Evolutionary conservation across 2,888 invertebrate species (phyloP).

Genomic region (Drymonia ruficornis): DNA sequence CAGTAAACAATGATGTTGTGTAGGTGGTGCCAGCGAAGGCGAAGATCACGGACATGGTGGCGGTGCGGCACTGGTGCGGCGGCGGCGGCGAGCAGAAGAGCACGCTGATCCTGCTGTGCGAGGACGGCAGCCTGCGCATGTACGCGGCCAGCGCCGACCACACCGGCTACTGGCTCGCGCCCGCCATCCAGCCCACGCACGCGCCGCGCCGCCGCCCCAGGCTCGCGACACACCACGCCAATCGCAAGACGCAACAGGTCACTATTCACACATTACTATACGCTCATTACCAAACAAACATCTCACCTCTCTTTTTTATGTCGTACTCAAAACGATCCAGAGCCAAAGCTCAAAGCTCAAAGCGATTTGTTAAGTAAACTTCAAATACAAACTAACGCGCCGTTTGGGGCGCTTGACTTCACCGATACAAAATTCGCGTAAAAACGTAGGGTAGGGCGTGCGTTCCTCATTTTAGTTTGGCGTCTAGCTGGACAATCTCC

Average conservation of each 20-base stretch:
- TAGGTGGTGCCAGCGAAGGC: slow-evolving; percentile 93
- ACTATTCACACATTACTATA: slow-evolving; percentile 1
- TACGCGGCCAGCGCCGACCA: slow-evolving; percentile 95
- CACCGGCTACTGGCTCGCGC: slow-evolving; percentile 87
- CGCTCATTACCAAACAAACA: no score
- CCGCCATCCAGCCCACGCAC: slow-evolving; percentile 82
- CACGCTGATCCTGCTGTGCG: slow-evolving; percentile 96
- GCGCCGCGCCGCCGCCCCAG: slow-evolving; percentile 67
- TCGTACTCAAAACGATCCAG: no score
- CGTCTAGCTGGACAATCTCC: no score
- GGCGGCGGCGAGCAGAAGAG: slow-evolving; percentile 93
- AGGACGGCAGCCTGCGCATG: slow-evolving; percentile 97
- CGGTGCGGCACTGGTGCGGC: slow-evolving; percentile 94
- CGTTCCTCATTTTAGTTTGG: no score
- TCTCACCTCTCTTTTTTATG: no score
- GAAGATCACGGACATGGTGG: slow-evolving; percentile 98
- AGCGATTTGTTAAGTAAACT: no score
- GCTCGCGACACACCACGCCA: slow-evolving; percentile 57
- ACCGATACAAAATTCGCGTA: no score
- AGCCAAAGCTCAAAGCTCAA: no score
- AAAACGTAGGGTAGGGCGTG: no score
- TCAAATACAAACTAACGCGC: no score
- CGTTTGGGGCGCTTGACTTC: no score
- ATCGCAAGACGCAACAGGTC: slow-evolving; percentile 71
- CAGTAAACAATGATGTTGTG: slow-evolving; percentile 12